Evolutionary conservation across 2,888 invertebrate species (phyloP), one percentile per base, ranked within the genome.

Genomic region (Ectemnius cavifrons): DNA sequence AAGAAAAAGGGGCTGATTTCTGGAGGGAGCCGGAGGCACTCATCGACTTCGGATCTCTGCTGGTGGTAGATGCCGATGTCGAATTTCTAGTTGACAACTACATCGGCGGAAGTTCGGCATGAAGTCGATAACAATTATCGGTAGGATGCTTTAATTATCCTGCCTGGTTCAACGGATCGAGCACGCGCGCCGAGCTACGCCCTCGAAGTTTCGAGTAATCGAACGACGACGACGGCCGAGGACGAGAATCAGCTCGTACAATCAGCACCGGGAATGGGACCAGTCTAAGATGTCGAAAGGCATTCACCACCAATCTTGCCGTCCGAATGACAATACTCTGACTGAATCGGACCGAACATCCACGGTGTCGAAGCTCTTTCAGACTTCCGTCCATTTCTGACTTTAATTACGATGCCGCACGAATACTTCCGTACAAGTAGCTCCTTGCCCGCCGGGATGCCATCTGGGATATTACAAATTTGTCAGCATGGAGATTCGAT

Each of bases 71-170:
- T 37, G 37, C 37, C 37, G 37, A 37, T 28, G 11, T 56, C 52
- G 63, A 68, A 71, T 71, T 60, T 47, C 59, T 70, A 47, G 64
- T 77, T 77, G 80, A 84, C 85, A 81, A 82, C 78, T 81, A 77
- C 75, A 76, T 73, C 67, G 63, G 69, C 52, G 63, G 65, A 84
- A 82, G 75, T 84, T 84, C 67, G 76, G 66, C 73, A 73, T 82
- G 70, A 82, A 80, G 84, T 82, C 80, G 81, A 86, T 86, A 84
- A 85, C 81, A 84, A 87, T 86, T 83, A 85, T 81, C 80, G 81
- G 73, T 73, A 77, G 80, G 80, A 86, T 79, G 78, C 80, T 86
- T 83, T 86, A 86, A 86, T 87, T 82, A 85, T 86, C 80, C 78
- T 76, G 73, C 71, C 71, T 11, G 23, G 73, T 68, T 63, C 71